Conservation (phyloP, 2,888 invertebrate species). For the Theretra japonica region DNA sequence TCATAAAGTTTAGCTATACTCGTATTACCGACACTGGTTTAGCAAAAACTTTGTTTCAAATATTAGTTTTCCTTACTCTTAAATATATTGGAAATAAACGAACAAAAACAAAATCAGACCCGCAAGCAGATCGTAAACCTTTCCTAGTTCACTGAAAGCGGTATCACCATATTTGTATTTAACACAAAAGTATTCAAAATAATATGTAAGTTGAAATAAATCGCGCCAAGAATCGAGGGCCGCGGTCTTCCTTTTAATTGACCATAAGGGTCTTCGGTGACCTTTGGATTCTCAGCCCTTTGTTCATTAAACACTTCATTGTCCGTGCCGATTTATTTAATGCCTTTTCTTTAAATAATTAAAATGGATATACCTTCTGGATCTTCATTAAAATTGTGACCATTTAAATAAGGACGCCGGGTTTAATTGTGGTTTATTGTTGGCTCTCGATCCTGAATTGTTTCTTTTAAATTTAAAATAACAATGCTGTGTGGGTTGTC, state of each 20-base stretch:
- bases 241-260: constrained; percentile 54
- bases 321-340: constrained; percentile 57
- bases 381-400: constrained; percentile 23
- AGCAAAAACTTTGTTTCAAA: no score
- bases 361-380: constrained; percentile 43
- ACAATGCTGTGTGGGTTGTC: not conserved
- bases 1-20: no score
- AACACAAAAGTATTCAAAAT: constrained; percentile 30
- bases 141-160: constrained; percentile 10
- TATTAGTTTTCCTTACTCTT: no score
- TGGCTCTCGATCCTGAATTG: not conserved
- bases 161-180: constrained; percentile 22
- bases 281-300: constrained; percentile 60
- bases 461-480: not conserved
- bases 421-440: constrained; percentile 22
- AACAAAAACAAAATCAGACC: not conserved
- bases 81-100: no score
- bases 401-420: constrained; percentile 17
- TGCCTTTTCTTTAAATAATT: constrained; percentile 49
- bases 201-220: constrained; percentile 25
- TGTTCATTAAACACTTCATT: constrained; percentile 69
- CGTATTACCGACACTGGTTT: no score
- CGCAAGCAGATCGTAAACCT: constrained; percentile 3
- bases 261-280: constrained; percentile 49
- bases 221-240: constrained; percentile 17